These are phyloP conservation scores for Liasis olivaceus DNA, from an alignment of 2,797 vertebrate genomes.

Conservation along the genomic window DNA sequence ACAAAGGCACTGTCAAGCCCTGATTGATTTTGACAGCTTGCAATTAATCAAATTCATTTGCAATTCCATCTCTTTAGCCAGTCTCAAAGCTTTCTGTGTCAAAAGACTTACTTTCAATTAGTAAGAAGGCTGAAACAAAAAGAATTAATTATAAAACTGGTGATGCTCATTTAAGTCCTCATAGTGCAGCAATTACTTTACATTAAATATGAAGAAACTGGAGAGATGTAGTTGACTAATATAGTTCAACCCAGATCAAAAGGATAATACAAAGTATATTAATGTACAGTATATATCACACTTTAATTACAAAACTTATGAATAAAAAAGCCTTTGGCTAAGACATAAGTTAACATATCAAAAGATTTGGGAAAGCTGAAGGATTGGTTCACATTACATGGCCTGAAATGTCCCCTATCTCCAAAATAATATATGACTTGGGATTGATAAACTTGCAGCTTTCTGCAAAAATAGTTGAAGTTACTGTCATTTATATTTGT, in stretches of 20 bases:
- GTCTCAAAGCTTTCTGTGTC: conserved; percentile 75
- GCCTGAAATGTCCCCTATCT: not conserved
- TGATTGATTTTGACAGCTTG: conserved; percentile 80
- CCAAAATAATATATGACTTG: not conserved
- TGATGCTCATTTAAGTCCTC: conserved; percentile 75
- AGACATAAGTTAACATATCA: conserved; percentile 32
- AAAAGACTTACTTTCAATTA: conserved; percentile 80
- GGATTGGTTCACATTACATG: not conserved
- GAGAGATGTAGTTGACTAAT: conserved; percentile 74
- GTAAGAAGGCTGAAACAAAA: conserved; percentile 77
- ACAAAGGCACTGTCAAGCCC: conserved; percentile 68
- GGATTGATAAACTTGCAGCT: not conserved
- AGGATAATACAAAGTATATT: conserved; percentile 5
- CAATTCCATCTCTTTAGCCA: conserved; percentile 75
- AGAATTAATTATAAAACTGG: conserved; percentile 79
- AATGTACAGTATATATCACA: conserved; percentile 42
- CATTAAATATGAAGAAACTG: conserved; percentile 74
- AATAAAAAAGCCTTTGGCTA: conserved; percentile 6
- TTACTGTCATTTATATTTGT: not conserved
- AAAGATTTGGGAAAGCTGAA: not conserved
- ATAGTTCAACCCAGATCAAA: conserved; percentile 54
- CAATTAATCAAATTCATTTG: conserved; percentile 82
- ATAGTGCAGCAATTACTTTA: conserved; percentile 72
- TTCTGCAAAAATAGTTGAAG: not conserved
- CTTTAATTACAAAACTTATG: conserved; percentile 55